Evolutionary conservation across 2,113 vertebrate species (phyloP).

Genomic region (Bucco capensis): DNA sequence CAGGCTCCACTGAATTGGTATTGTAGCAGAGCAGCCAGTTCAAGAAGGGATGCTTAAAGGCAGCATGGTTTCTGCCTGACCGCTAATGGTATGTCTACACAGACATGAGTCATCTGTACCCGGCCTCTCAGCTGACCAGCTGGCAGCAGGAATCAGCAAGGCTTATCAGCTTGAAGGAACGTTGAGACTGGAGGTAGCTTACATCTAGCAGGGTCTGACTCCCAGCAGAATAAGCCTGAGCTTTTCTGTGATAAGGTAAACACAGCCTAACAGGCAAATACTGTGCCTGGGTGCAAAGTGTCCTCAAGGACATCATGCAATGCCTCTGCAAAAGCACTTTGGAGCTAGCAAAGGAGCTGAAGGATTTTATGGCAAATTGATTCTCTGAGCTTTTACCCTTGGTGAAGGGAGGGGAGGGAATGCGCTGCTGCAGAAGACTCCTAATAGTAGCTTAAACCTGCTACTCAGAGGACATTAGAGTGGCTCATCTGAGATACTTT

Average conservation of each 20-base stretch:
- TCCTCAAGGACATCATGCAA: background rate
- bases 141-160: background rate
- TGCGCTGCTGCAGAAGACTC: background rate
- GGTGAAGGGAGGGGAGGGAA: background rate
- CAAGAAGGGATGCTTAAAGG: background rate
- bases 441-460: background rate
- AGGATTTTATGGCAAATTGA: slow-evolving; percentile 24
- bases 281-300: background rate
- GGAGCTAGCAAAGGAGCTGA: background rate
- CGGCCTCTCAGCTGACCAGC: background rate
- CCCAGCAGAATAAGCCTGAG: background rate
- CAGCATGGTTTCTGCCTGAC: background rate
- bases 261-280: background rate
- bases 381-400: slow-evolving; percentile 20
- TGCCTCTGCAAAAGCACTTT: background rate
- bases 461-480: background rate
- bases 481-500: background rate
- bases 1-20: accelerated
- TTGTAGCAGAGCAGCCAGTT: background rate
- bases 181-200: background rate
- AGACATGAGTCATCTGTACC: background rate
- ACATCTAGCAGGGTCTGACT: background rate
- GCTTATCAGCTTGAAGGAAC: background rate
- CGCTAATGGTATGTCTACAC: background rate
- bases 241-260: background rate